Evolutionary conservation across 2,888 invertebrate genomes (phyloP).

Genomic region (Holacanthella duospinosa): DNA sequence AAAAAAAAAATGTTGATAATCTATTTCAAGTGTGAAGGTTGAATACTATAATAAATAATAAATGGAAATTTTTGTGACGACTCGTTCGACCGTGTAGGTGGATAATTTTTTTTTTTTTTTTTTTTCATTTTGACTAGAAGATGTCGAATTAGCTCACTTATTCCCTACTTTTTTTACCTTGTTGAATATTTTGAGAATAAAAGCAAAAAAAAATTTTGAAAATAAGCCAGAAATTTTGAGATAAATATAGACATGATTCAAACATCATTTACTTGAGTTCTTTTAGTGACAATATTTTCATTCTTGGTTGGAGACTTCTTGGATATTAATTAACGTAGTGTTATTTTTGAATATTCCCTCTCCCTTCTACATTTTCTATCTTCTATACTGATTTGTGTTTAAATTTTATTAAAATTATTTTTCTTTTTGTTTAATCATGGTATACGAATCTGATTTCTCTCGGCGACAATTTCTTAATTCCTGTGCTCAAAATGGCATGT

Average conservation of each 20-base stretch:
- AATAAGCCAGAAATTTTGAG: not conserved
- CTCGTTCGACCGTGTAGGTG: no score
- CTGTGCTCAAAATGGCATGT: not conserved
- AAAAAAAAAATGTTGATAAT: no score
- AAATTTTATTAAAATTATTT: not conserved
- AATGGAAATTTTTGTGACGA: no score
- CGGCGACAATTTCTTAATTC: not conserved
- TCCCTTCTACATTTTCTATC: not conserved
- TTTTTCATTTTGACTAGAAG: not conserved
- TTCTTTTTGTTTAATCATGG: not conserved
- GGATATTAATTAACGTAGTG: no score
- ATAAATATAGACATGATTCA: not conserved
- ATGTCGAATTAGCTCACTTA: not conserved
- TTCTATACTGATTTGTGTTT: not conserved
- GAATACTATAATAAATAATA: no score
- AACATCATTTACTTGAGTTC: not conserved
- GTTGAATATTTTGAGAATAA: not conserved
- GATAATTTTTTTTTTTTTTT: no score
- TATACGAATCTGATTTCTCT: not conserved
- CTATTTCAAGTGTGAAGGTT: no score
- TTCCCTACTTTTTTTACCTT: no score
- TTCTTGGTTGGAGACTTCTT: not conserved
- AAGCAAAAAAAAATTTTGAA: not conserved
- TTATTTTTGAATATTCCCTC: no score
- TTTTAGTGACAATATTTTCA: not conserved